Conservation (phyloP, 2,113 vertebrate species). For the Acrocephalus arundinaceus region DNA sequence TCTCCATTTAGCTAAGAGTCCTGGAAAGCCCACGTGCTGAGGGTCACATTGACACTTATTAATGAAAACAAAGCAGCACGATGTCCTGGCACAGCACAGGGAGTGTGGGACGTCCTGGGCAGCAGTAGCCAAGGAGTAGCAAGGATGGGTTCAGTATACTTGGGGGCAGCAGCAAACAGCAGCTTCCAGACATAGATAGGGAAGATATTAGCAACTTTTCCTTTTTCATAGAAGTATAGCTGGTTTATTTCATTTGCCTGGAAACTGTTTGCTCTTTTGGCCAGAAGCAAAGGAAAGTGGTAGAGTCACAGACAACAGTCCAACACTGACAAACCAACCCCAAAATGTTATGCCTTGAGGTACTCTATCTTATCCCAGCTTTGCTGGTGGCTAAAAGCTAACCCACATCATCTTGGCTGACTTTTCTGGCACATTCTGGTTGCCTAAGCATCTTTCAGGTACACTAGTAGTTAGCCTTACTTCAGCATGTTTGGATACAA, state of each 20-base stretch:
- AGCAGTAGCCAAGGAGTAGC: not conserved
- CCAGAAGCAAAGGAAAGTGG: not conserved
- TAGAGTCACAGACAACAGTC: not conserved
- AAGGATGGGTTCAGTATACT: accelerated
- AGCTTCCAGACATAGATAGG: not conserved
- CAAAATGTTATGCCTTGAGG: not conserved
- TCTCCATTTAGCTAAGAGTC: not conserved
- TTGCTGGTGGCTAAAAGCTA: not conserved
- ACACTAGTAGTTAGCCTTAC: not conserved
- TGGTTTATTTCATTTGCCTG: not conserved
- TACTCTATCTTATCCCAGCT: not conserved
- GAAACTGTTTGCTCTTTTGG: not conserved
- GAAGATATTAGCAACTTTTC: not conserved
- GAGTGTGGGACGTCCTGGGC: not conserved
- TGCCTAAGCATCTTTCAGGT: not conserved
- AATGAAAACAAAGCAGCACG: not conserved
- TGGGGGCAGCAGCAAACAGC: not conserved
- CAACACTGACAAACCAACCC: not conserved
- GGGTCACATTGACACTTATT: slow-evolving; percentile 8
- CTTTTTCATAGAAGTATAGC: not conserved
- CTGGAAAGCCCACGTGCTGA: not conserved
- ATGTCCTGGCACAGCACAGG: not conserved
- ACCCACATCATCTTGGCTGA: not conserved
- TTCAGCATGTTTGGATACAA: not conserved
- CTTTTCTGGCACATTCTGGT: not conserved